Evolutionary conservation across 1,140 invertebrate species (phyloP).

Genomic region (Aphidius ervi): DNA sequence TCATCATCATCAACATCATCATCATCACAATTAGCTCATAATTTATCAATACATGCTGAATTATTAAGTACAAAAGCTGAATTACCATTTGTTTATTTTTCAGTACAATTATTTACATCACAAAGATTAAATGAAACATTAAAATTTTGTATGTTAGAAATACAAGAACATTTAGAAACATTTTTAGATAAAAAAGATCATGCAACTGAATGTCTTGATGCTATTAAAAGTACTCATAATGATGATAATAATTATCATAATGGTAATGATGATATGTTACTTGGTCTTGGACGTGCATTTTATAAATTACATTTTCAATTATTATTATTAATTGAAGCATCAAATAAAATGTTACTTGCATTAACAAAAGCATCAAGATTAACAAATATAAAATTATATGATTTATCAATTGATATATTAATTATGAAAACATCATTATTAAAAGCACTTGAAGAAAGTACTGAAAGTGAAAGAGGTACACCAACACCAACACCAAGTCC

Average conservation of each 20-base stretch:
- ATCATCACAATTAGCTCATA: conserved; percentile 53
- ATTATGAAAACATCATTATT: conserved; percentile 53
- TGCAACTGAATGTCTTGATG: conserved; percentile 76
- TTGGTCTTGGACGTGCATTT: conserved; percentile 76
- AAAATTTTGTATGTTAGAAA: conserved; percentile 85
- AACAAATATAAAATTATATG: conserved; percentile 55
- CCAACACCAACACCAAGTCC: conserved; percentile 56
- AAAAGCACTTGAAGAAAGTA: conserved; percentile 55
- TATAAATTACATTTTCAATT: conserved; percentile 95
- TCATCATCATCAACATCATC: conserved; percentile 32
- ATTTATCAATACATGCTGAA: conserved; percentile 64
- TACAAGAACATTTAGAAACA: conserved; percentile 92
- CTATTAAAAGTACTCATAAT: conserved; percentile 70
- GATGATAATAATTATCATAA: conserved; percentile 60
- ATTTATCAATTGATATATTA: conserved; percentile 57
- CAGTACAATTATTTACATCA: conserved; percentile 58
- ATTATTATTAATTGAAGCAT: conserved; percentile 83
- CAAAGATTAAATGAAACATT: conserved; percentile 71
- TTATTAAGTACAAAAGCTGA: conserved; percentile 60
- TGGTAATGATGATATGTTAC: conserved; percentile 59
- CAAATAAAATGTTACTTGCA: conserved; percentile 79
- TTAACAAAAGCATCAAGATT: conserved; percentile 56
- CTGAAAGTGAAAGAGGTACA: conserved; percentile 58
- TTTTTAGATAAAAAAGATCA: conserved; percentile 90
- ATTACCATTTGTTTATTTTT: conserved; percentile 72